A percentile compares a stretch with the other conserved stretches of the same genome.
phyloP scores from a whole-genome alignment of 2,888 invertebrate genomes.

The Spodoptera littoralis region DNA sequence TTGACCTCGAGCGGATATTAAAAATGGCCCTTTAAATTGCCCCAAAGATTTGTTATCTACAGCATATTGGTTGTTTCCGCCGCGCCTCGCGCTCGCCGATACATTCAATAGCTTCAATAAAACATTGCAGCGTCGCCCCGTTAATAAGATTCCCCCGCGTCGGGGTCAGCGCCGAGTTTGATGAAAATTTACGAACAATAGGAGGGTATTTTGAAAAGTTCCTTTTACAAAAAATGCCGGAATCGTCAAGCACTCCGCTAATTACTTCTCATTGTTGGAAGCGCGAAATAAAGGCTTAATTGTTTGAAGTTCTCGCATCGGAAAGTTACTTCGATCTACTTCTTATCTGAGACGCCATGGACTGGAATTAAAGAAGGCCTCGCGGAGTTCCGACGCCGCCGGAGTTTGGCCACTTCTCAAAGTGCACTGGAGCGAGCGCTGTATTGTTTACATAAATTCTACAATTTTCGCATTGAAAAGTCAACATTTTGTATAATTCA shows the following conservation, averaged over 20 bases:
- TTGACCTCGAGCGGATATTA: slow-evolving; percentile 85
- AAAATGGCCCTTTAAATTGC: slow-evolving; percentile 83
- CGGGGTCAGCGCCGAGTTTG: slow-evolving; percentile 65
- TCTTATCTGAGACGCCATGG: slow-evolving; percentile 64
- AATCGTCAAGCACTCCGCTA: slow-evolving; percentile 73
- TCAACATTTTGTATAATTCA: slow-evolving; percentile 5
- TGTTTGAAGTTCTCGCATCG: slow-evolving; percentile 77
- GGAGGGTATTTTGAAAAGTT: slow-evolving; percentile 66
- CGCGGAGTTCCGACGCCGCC: slow-evolving; percentile 27
- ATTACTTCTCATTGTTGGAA: slow-evolving; percentile 82
- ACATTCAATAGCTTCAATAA: slow-evolving; percentile 64
- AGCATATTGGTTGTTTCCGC: slow-evolving; percentile 78
- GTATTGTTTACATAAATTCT: slow-evolving; percentile 36
- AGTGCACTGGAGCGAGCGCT: slow-evolving; percentile 39
- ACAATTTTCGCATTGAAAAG: slow-evolving; percentile 32
- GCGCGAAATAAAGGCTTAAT: slow-evolving; percentile 81
- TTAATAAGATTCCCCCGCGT: slow-evolving; percentile 70
- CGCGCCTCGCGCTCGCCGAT: slow-evolving; percentile 63
- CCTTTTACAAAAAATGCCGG: slow-evolving; percentile 67
- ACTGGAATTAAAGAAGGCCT: slow-evolving; percentile 64
- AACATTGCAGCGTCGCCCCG: slow-evolving; percentile 57
- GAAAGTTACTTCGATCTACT: slow-evolving; percentile 68
- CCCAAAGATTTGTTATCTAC: slow-evolving; percentile 78
- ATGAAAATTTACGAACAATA: slow-evolving; percentile 73
- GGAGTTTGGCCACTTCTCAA: slow-evolving; percentile 38